Evolutionary conservation across 1,140 invertebrate genomes (phyloP).

Genomic region (Limonius californicus): DNA sequence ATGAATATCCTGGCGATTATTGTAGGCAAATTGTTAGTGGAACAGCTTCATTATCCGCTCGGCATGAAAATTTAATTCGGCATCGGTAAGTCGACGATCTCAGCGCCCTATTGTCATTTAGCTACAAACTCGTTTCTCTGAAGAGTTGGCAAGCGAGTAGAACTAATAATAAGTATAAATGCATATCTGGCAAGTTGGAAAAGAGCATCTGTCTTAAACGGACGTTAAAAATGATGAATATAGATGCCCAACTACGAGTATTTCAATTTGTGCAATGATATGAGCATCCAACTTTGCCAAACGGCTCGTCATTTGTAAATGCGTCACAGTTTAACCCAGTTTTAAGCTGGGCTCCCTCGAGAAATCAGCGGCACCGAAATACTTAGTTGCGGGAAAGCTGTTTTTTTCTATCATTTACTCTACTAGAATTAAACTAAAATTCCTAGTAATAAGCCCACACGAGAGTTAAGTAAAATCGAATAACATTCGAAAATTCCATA

Average conservation of each 20-base stretch:
- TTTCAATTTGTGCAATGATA: constrained; percentile 22
- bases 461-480: neutral
- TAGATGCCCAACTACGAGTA: constrained; percentile 10
- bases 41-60: too few relatives aligned
- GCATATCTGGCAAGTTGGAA: neutral
- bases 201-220: constrained; percentile 1
- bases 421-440: neutral
- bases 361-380: constrained; percentile 16
- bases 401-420: neutral
- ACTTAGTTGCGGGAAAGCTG: neutral
- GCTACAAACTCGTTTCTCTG: too few relatives aligned
- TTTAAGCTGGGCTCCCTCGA: constrained; percentile 17
- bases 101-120: too few relatives aligned
- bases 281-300: constrained; percentile 20
- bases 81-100: too few relatives aligned
- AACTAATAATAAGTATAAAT: neutral
- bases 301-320: constrained; percentile 22
- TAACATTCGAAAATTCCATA: neutral
- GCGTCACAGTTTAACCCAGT: constrained; percentile 22
- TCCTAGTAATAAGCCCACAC: neutral
- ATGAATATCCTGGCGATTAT: too few relatives aligned
- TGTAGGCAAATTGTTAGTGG: too few relatives aligned
- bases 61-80: too few relatives aligned
- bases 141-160: neutral
- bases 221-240: constrained; percentile 7